These are phyloP conservation scores for Yponomeuta plumbellus DNA, from an alignment of 2,888 invertebrate species.

Conservation along the genomic window DNA sequence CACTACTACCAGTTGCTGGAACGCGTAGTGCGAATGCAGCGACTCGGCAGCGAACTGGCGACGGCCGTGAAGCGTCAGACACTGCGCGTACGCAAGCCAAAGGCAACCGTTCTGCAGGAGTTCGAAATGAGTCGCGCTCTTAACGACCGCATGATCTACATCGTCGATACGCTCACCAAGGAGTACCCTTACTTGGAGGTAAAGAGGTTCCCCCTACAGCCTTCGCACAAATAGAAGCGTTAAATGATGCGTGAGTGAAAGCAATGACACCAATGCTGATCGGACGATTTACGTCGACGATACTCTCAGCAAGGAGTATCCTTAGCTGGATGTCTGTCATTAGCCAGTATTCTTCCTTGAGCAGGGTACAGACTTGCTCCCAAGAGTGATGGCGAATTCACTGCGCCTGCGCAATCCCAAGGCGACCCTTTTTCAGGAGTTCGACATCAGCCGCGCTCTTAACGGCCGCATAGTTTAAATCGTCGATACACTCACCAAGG, in stretches of 20 bases:
- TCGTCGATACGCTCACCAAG: slow-evolving; percentile 73
- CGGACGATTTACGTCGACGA: too few species aligned
- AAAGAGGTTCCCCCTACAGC: not conserved
- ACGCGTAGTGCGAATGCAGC: slow-evolving; percentile 81
- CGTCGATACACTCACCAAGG: slow-evolving; percentile 72
- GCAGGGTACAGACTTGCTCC: too few species aligned
- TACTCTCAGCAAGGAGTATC: too few species aligned
- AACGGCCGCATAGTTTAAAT: slow-evolving; percentile 77
- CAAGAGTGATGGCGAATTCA: too few species aligned
- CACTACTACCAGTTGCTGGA: slow-evolving; percentile 56
- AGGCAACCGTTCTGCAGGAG: slow-evolving; percentile 70
- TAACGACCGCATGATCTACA: slow-evolving; percentile 74
- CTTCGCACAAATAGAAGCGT: slow-evolving; percentile 34
- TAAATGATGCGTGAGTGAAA: slow-evolving; percentile 39
- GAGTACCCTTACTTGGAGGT: slow-evolving; percentile 78
- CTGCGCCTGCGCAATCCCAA: slow-evolving; percentile 66
- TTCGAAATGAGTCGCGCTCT: slow-evolving; percentile 75
- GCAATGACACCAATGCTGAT: too few species aligned
- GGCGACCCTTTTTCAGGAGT: slow-evolving; percentile 69
- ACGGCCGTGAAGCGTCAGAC: slow-evolving; percentile 65
- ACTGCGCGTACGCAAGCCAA: slow-evolving; percentile 54
- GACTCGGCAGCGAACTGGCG: slow-evolving; percentile 78
- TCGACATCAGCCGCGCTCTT: slow-evolving; percentile 73
- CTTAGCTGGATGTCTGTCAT: too few species aligned
- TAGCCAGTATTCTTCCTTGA: too few species aligned